Conservation (phyloP, 2,888 invertebrate genomes). For the Dicranocentrus wangi region DNA sequence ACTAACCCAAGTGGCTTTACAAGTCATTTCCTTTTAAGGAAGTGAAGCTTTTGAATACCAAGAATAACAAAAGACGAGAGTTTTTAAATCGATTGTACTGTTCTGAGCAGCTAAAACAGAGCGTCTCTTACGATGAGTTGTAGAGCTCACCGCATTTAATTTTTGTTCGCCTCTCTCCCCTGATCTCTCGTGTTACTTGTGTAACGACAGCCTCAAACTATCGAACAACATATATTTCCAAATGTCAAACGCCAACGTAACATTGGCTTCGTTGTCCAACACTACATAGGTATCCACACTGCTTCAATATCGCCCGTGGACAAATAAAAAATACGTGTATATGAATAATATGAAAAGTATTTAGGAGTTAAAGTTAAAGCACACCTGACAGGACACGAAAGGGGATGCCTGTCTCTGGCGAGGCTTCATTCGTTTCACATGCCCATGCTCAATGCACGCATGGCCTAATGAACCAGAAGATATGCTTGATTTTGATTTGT, state of each 20-base stretch:
- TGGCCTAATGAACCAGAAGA: constrained; percentile 33
- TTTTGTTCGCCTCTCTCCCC: neutral
- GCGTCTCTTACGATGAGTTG: too few species aligned
- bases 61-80: neutral
- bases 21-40: constrained; percentile 13
- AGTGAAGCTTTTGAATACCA: neutral
- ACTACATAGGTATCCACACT: too few species aligned
- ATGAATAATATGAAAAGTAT: neutral
- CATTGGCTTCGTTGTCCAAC: too few species aligned
- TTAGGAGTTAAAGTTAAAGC: neutral
- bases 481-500: constrained; percentile 21
- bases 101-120: too few species aligned
- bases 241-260: constrained; percentile 22
- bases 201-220: neutral
- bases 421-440: too few species aligned
- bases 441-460: neutral
- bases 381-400: constrained; percentile 15
- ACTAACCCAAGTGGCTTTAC: too few species aligned
- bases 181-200: neutral
- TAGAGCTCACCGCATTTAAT: too few species aligned
- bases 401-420: neutral
- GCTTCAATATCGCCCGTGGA: too few species aligned
- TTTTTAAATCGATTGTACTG: too few species aligned
- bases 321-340: too few species aligned
- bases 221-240: too few species aligned